phyloP scores from a whole-genome alignment of 2,888 invertebrate genomes.

The Amphipyra tragopoginis region DNA sequence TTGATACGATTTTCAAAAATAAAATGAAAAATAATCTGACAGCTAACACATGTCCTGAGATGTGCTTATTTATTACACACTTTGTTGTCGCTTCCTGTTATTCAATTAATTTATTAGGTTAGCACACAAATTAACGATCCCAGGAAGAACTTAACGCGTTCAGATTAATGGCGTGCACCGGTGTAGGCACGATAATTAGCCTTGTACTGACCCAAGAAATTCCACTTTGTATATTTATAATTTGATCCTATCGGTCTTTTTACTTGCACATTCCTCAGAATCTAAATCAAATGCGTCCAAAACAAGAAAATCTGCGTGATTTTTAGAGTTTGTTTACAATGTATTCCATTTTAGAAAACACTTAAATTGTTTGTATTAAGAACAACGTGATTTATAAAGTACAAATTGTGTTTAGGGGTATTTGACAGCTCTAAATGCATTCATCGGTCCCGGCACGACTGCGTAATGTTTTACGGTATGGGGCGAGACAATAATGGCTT shows the following conservation, averaged over 20 bases:
- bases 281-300: constrained; percentile 15
- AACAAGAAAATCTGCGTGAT: constrained; percentile 19
- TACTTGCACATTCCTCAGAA: constrained; percentile 28
- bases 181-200: constrained; percentile 59
- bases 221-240: constrained; percentile 46
- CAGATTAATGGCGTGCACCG: constrained; percentile 70
- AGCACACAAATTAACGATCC: constrained; percentile 81
- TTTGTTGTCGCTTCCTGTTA: constrained; percentile 82
- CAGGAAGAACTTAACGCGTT: constrained; percentile 80
- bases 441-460: constrained; percentile 81
- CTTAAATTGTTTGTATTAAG: constrained; percentile 46
- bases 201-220: constrained; percentile 51
- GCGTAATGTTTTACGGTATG: constrained; percentile 90
- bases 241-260: constrained; percentile 40
- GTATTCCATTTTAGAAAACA: constrained; percentile 29
- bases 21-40: constrained; percentile 73
- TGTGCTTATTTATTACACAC: constrained; percentile 82
- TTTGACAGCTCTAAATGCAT: constrained; percentile 82
- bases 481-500: constrained; percentile 90
- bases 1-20: constrained; percentile 68
- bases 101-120: constrained; percentile 85
- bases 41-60: constrained; percentile 75
- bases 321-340: constrained; percentile 24
- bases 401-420: constrained; percentile 65
- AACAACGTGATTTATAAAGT: constrained; percentile 46